Evolutionary conservation across 2,888 invertebrate species (phyloP).

Genomic region (Phaedon cochleariae): DNA sequence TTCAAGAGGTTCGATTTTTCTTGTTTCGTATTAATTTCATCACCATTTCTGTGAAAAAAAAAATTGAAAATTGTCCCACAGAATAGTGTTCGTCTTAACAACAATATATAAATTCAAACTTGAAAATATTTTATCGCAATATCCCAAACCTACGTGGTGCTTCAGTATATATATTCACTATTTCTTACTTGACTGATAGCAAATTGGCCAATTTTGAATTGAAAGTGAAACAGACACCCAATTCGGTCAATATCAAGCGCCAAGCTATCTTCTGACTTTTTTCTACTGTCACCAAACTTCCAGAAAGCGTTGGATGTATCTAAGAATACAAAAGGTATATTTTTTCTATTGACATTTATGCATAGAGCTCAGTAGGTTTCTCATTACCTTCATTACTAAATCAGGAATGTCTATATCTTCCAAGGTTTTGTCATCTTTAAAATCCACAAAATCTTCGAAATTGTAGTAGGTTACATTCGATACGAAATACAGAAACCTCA

Average conservation of each 20-base stretch:
- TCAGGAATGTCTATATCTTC: conserved; percentile 61
- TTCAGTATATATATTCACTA: no score
- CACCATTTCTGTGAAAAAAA: background rate
- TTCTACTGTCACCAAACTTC: conserved; percentile 64
- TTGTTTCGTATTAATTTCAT: background rate
- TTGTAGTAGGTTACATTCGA: conserved; percentile 63
- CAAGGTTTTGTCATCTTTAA: conserved; percentile 60
- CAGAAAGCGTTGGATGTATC: conserved; percentile 63
- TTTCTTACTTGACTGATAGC: conserved; percentile 62
- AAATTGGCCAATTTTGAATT: conserved; percentile 68
- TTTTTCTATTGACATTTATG: no score
- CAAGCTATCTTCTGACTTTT: conserved; percentile 57
- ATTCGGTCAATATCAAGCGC: conserved; percentile 70
- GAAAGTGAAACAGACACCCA: conserved; percentile 71
- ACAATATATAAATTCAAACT: no score
- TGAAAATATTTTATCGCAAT: no score
- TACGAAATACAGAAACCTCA: conserved; percentile 62
- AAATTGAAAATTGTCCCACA: conserved; percentile 15
- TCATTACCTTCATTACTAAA: conserved; percentile 63
- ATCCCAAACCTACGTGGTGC: no score
- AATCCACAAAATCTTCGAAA: conserved; percentile 59
- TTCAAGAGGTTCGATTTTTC: conserved; percentile 9
- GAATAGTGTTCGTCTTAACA: no score
- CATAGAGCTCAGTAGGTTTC: no score
- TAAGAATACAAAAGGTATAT: conserved; percentile 43